Conservation (phyloP, 2,888 invertebrate genomes). For the Nebria brevicollis region DNA sequence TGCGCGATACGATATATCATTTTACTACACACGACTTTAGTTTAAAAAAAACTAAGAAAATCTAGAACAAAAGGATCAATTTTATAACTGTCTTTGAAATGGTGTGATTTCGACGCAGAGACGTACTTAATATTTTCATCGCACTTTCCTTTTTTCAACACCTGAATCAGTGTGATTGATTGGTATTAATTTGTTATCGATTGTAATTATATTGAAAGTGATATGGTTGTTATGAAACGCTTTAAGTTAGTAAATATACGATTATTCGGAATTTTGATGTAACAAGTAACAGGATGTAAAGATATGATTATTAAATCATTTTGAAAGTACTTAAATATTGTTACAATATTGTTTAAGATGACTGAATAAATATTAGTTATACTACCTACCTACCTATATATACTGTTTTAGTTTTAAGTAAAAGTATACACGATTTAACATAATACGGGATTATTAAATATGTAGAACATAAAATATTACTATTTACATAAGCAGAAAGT, state of each 20-base stretch:
- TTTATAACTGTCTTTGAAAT: not conserved
- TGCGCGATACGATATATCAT: conserved; percentile 7
- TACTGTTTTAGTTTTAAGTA: too few species aligned
- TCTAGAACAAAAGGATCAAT: not conserved
- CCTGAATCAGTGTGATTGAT: not conserved
- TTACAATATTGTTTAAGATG: not conserved
- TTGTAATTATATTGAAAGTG: not conserved
- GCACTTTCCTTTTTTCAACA: not conserved
- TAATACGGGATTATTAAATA: too few species aligned
- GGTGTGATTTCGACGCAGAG: not conserved
- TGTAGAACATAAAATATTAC: too few species aligned
- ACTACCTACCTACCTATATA: not conserved
- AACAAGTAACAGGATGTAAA: not conserved
- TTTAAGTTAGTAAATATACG: not conserved
- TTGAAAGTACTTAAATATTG: not conserved
- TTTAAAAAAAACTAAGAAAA: not conserved
- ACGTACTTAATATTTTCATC: not conserved
- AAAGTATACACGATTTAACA: too few species aligned
- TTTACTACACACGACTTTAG: not conserved
- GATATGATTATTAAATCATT: conserved; percentile 1
- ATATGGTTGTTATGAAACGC: not conserved
- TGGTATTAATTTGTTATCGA: conserved; percentile 1
- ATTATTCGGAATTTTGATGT: not conserved
- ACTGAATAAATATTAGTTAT: not conserved
- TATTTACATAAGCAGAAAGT: too few species aligned